Percentiles rank a stretch among this genome's conserved stretches.
Conservation (phyloP, 2,888 invertebrate species). For the Smittia aterrima region DNA sequence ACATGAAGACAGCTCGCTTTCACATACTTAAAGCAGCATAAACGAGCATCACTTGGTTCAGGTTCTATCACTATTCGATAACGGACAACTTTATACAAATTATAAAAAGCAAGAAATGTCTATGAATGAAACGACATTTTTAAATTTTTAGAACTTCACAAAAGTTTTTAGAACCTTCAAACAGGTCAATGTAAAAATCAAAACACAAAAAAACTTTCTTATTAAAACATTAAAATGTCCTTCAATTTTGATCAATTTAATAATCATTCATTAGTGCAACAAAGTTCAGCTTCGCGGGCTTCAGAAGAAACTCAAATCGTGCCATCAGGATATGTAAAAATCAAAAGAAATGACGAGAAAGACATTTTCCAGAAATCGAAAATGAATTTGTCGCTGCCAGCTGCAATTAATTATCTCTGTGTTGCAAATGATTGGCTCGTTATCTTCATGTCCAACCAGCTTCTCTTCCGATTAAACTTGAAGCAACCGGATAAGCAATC, state of each 20-base stretch:
- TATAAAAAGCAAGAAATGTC: too few species aligned
- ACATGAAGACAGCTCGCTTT: too few species aligned
- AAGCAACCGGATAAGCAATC: constrained; percentile 66
- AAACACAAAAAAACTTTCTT: too few species aligned
- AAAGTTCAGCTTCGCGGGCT: neutral
- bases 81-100: too few species aligned
- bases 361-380: constrained; percentile 27
- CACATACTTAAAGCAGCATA: too few species aligned
- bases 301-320: constrained; percentile 22
- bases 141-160: too few species aligned
- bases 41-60: too few species aligned
- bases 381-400: constrained; percentile 58
- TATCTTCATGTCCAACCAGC: constrained; percentile 79
- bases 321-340: constrained; percentile 19
- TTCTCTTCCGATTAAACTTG: constrained; percentile 76
- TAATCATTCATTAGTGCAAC: constrained; percentile 11
- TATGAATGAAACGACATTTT: too few species aligned
- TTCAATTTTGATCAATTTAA: constrained; percentile 34
- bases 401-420: constrained; percentile 74
- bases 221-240: neutral
- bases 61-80: too few species aligned
- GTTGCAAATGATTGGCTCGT: constrained; percentile 81
- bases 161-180: too few species aligned
- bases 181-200: too few species aligned
- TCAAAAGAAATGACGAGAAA: constrained; percentile 28